These are phyloP conservation scores for Furcifer pardalis DNA, from an alignment of 2,797 vertebrate genomes.

Conservation along the genomic window DNA sequence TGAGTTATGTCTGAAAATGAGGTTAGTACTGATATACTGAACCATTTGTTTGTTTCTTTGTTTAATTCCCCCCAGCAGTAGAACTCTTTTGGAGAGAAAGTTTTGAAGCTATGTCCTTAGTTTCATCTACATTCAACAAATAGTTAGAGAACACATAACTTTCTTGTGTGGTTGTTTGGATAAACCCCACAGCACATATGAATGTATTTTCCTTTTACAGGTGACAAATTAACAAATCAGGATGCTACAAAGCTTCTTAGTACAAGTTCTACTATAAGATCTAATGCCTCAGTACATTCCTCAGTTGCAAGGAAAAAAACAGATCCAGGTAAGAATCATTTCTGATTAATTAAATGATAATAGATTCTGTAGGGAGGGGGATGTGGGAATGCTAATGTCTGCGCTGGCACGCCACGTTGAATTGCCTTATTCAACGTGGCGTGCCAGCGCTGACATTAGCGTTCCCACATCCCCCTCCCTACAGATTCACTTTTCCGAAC, in stretches of 20 bases:
- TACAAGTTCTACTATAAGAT: constrained; percentile 42
- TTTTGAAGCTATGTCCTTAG: too few relatives aligned
- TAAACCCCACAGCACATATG: not conserved
- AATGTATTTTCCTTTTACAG: constrained; percentile 57
- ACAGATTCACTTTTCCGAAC: not conserved
- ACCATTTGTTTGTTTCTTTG: too few relatives aligned
- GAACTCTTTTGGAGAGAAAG: too few relatives aligned
- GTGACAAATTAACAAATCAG: constrained; percentile 48
- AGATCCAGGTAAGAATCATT: constrained; percentile 61
- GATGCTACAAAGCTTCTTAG: constrained; percentile 51
- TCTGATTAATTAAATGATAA: not conserved
- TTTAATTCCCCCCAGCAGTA: too few relatives aligned
- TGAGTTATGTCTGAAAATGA: not conserved
- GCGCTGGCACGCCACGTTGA: too few relatives aligned
- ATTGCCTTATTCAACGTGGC: too few relatives aligned
- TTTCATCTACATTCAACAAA: not conserved
- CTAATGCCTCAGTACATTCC: constrained; percentile 60
- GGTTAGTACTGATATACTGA: not conserved
- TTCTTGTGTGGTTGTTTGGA: not conserved
- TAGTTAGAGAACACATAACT: rapidly evolving
- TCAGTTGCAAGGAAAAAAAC: constrained; percentile 60
- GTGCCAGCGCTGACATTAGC: too few relatives aligned
- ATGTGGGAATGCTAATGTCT: too few relatives aligned
- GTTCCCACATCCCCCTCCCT: too few relatives aligned
- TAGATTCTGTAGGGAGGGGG: too few relatives aligned